Evolutionary conservation across 2,113 vertebrate species (phyloP).

Genomic region (Phodopus roborovskii): DNA sequence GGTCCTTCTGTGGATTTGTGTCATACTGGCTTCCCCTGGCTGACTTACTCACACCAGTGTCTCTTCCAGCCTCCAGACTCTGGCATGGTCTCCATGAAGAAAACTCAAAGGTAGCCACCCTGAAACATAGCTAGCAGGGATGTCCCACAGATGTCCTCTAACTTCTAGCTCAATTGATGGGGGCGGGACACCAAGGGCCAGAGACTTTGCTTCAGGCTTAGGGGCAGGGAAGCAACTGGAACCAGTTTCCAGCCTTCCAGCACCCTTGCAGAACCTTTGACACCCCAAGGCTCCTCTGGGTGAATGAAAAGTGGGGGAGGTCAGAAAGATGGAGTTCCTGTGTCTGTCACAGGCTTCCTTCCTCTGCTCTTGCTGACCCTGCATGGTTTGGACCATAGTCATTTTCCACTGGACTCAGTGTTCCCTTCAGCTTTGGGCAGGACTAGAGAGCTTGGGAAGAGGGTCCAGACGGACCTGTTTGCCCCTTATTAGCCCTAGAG

Average conservation of each 20-base stretch:
- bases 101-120: conserved; percentile 1
- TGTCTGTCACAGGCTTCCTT: neutral
- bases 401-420: rapidly evolving
- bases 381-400: neutral
- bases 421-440: neutral
- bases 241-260: neutral
- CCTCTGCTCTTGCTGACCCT: neutral
- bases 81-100: rapidly evolving
- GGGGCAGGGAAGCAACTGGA: neutral
- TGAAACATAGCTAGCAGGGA: neutral
- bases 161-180: neutral
- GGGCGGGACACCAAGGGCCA: neutral
- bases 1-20: rapidly evolving
- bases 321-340: neutral
- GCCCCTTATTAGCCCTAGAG: neutral
- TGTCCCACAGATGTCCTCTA: neutral
- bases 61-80: conserved; percentile 68
- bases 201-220: neutral
- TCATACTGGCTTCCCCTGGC: neutral
- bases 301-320: neutral
- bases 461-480: neutral
- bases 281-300: neutral
- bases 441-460: neutral
- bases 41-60: neutral
- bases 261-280: rapidly evolving